Evolutionary conservation across 2,113 vertebrate species (phyloP), one percentile per base, ranked within the genome.

Genomic region (Amphilophus citrinellus): DNA sequence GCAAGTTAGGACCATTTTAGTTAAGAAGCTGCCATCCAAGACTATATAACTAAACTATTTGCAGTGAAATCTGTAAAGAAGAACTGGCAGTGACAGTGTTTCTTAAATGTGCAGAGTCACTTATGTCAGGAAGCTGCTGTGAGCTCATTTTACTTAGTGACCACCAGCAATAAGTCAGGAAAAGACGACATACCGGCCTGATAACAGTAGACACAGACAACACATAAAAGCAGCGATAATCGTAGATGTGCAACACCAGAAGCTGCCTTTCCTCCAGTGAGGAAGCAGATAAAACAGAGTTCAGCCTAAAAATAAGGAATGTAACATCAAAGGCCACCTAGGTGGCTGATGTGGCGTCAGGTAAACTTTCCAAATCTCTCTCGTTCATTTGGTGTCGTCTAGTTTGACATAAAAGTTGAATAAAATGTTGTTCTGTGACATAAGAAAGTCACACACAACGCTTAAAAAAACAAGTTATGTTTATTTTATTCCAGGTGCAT

Each of bases 111-210:
- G 53, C 20, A 57, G 15, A 50, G 53, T 57, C 53, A 9, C 20
- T 57, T 20, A n/a, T 57, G 20, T 57, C 53, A 57, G 53, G 8
- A n/a, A 27, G 24, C 24, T 11, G 9, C 44, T 24, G 44, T 22
- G 50, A 18, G 11, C 17, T 39, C 22, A 44, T 42, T 63, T 35
- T 39, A 30, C 76, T 7, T 42, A 59, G 39, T 57, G 66, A 63
- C 81, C 53, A 35, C 80, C 62, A 59, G 73, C 47, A 84, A 79
- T 8, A 17, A 61, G 14, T 35, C 60, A 63, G 86, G 75, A 79
- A 81, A 56, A 68, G 62, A 86, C 1, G 17, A 71, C 22, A 63
- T 5, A 35, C 56, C 37, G 24, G 59, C 58, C 17, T 66, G 62
- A 50, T 6, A 50, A 7, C 3, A 20, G 53, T 1, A 56, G 53